Evolutionary conservation across 2,888 invertebrate species (phyloP).

Genomic region (Hirtodrosophila alboralis): DNA sequence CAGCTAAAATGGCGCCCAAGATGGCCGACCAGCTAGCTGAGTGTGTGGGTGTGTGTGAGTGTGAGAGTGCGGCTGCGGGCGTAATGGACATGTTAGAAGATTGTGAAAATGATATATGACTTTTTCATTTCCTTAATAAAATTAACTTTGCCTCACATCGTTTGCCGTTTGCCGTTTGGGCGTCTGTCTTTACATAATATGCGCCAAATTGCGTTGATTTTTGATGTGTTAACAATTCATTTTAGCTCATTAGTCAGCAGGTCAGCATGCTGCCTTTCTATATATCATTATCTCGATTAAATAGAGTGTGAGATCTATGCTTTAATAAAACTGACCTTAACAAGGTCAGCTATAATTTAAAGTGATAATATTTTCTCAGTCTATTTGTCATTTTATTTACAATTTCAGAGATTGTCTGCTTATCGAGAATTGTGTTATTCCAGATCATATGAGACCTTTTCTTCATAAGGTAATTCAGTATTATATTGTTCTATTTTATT

Average conservation of each 20-base stretch:
- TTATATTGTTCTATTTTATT: too few relatives aligned
- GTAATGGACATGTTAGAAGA: conserved; percentile 77
- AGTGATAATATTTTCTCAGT: too few relatives aligned
- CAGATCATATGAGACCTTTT: too few relatives aligned
- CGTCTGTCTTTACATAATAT: conserved; percentile 66
- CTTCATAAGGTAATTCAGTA: too few relatives aligned
- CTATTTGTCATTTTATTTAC: too few relatives aligned
- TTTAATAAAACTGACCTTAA: conserved; percentile 54
- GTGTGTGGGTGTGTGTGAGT: conserved; percentile 3
- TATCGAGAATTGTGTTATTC: too few relatives aligned
- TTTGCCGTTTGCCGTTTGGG: conserved; percentile 11
- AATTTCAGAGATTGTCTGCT: too few relatives aligned
- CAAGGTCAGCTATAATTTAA: too few relatives aligned
- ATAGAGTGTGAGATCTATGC: conserved; percentile 43
- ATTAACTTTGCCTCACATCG: conserved; percentile 68
- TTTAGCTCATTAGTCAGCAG: conserved; percentile 75
- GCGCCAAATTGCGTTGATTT: conserved; percentile 75
- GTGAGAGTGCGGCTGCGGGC: conserved; percentile 48
- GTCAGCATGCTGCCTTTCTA: conserved; percentile 62
- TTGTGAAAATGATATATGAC: conserved; percentile 78
- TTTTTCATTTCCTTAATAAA: conserved; percentile 80
- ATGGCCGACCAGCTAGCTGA: conserved; percentile 43
- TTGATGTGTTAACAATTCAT: conserved; percentile 77
- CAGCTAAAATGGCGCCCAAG: conserved; percentile 51
- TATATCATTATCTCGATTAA: conserved; percentile 64